Base-by-base conservation (phyloP, 1,140 invertebrate genomes). In the Lethrus apterus region DNA sequence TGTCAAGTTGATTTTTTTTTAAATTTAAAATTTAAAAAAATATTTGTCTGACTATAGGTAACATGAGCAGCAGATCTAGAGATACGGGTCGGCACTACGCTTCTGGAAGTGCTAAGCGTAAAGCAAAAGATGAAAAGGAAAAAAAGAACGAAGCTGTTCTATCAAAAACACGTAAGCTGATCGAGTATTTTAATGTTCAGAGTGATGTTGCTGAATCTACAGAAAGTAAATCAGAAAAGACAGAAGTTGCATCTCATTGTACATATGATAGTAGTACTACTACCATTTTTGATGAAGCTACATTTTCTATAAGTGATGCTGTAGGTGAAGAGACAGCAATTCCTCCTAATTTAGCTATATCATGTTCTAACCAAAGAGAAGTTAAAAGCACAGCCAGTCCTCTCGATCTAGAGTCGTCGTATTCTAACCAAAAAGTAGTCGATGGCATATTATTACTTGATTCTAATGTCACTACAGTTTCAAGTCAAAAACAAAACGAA, bases 21-120 rank as follows among this genome's bases (percentile, higher is more conserved):
- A 26, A 7, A 2, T 3, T 11, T 29, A 30, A 31, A 3, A 23
- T 43, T 38, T 18, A 38, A 18, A 18, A 5, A 18, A 38, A 38
- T 18, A 38, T 18, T 38, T 38, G 35, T 18, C 19, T 38, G 13
- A 38, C 19, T 13, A 7, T 20, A 38, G 13, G 35, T 38, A 38
- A 38, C 19, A 38, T 38, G 35, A 38, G 13, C 36, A 40, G 36
- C 17, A 40, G 36, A 40, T 20, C 20, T 21, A 41, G 38, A 41
- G 20, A 26, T 26, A 41, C 38, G 38, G 36, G 36, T 23, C 36
- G 36, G 14, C 36, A 40, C 36, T 20, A 23, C 20, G 38, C 38
- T 41, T 41, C 38, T 21, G 38, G 24, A 26, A 26, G 24, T 26
- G 24, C 24, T 7, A 26, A 26, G 24, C 24, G n/a, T 26, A 7